phyloP scores from a whole-genome alignment of 2,113 vertebrate species.

The Poeciliopsis occidentalis region DNA sequence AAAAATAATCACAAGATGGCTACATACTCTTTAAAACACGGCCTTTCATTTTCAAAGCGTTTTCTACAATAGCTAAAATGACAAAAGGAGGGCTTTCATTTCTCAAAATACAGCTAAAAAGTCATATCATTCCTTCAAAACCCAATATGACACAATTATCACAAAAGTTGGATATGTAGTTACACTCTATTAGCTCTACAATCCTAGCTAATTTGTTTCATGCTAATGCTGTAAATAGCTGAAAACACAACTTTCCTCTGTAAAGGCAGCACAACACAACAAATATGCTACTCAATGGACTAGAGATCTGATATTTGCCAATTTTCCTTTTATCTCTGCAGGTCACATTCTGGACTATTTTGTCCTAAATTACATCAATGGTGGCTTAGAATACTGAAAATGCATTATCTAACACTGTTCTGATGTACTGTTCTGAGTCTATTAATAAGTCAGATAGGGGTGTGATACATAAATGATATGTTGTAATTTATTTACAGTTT shows the following conservation, averaged over 20 bases:
- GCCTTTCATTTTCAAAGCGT: no score
- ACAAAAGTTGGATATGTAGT: neutral
- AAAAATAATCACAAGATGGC: no score
- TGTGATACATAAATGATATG: no score
- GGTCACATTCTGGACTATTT: neutral
- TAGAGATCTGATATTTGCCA: neutral
- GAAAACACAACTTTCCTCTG: neutral
- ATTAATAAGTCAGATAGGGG: no score
- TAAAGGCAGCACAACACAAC: neutral
- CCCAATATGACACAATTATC: no score
- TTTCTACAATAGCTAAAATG: no score
- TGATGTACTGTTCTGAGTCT: no score
- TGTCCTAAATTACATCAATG: neutral
- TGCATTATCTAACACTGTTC: neutral
- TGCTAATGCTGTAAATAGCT: neutral
- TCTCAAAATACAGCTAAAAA: neutral
- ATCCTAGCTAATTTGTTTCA: neutral
- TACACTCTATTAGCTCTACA: neutral
- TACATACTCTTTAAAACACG: no score
- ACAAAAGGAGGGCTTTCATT: neutral
- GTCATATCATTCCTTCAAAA: no score
- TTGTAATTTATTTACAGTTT: no score
- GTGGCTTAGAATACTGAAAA: neutral
- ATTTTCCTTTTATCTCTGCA: neutral
- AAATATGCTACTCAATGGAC: neutral